Evolutionary conservation across 2,797 vertebrate species (phyloP).

Genomic region (Toxotes lorentzi): DNA sequence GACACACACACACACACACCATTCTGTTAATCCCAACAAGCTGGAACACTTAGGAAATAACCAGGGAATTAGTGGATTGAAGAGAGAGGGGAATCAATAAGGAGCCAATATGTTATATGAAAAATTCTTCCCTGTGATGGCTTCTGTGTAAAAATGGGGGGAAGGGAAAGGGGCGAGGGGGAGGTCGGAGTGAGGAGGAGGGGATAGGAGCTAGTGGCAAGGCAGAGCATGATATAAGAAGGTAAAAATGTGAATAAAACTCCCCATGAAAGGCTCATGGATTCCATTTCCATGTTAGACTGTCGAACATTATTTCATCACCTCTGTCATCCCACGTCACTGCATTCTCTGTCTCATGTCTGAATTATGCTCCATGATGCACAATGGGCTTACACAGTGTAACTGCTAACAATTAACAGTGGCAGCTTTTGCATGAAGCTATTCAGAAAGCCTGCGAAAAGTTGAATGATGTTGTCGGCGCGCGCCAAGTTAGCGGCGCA

Average conservation of each 20-base stretch:
- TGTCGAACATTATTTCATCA: slow-evolving; percentile 52
- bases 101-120: slow-evolving; percentile 85
- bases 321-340: slow-evolving; percentile 57
- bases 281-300: slow-evolving; percentile 51
- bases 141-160: slow-evolving; percentile 54
- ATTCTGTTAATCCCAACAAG: slow-evolving; percentile 78
- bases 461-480: slow-evolving; percentile 47
- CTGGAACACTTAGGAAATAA: slow-evolving; percentile 85
- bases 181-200: slow-evolving; percentile 18
- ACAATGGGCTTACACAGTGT: slow-evolving; percentile 46
- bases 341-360: slow-evolving; percentile 34
- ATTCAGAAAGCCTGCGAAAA: slow-evolving; percentile 59
- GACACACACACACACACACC: slow-evolving; percentile 45
- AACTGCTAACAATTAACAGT: slow-evolving; percentile 74
- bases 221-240: slow-evolving; percentile 39
- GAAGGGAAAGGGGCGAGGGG: slow-evolving; percentile 5
- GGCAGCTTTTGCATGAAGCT: slow-evolving; percentile 63
- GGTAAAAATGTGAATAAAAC: slow-evolving; percentile 48
- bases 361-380: slow-evolving; percentile 45
- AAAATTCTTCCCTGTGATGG: slow-evolving; percentile 80
- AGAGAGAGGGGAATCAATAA: slow-evolving; percentile 80
- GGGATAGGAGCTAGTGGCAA: slow-evolving; percentile 19
- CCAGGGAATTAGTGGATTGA: slow-evolving; percentile 84
- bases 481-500: slow-evolving; percentile 56
- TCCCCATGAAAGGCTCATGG: slow-evolving; percentile 1